Conservation (phyloP, 2,797 vertebrate genomes). For the Molossus alvarezi region DNA sequence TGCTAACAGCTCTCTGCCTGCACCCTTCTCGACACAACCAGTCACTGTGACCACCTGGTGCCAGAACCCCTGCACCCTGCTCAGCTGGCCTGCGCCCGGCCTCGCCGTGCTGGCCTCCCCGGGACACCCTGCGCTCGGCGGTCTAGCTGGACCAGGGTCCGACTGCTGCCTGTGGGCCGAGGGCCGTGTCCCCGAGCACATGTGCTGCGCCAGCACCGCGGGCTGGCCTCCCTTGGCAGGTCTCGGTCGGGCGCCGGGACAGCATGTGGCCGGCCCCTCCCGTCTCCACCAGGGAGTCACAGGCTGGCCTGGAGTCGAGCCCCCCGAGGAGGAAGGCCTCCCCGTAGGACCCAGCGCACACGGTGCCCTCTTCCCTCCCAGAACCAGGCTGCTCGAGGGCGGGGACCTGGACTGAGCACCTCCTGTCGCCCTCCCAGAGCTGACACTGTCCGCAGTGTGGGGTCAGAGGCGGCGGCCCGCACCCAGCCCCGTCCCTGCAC, state of each 20-base stretch:
- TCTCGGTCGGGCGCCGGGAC: neutral
- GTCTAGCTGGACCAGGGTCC: neutral
- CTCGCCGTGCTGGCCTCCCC: slow-evolving; percentile 19
- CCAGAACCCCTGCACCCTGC: slow-evolving; percentile 77
- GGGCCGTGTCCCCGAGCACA: no score
- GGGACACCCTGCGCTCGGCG: neutral
- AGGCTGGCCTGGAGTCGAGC: neutral
- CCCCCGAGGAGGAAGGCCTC: neutral
- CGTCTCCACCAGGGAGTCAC: neutral
- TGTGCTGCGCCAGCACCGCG: neutral
- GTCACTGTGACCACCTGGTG: slow-evolving; percentile 90
- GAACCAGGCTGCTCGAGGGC: neutral
- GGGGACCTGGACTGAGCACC: neutral
- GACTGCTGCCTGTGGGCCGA: neutral
- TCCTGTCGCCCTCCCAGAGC: neutral
- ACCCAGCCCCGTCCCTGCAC: neutral
- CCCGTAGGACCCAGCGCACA: neutral
- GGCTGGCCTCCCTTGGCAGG: neutral
- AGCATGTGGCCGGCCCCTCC: neutral
- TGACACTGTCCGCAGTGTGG: neutral
- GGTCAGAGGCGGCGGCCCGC: neutral
- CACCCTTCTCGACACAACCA: slow-evolving; percentile 82
- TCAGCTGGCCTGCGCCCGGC: slow-evolving; percentile 37
- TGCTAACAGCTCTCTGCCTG: slow-evolving; percentile 74
- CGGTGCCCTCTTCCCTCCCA: neutral